These are phyloP conservation scores for Maccullochella peelii DNA, from an alignment of 2,113 vertebrate species.

Conservation along the genomic window DNA sequence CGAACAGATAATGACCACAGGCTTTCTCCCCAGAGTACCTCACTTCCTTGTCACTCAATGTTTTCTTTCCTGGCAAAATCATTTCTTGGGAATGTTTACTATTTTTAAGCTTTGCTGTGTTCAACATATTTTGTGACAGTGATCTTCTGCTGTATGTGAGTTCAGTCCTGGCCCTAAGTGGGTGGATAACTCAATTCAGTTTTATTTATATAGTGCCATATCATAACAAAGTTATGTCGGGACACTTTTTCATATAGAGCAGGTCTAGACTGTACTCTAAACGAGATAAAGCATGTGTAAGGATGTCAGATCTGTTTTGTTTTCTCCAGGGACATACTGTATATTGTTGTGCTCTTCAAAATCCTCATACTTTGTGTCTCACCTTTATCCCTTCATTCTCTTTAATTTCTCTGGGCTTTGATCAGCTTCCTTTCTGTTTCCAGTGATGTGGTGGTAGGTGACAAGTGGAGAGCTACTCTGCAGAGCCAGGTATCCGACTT, in stretches of 20 bases:
- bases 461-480: background rate
- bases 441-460: background rate
- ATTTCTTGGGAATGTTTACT: background rate
- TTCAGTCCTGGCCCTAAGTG: background rate
- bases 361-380: background rate
- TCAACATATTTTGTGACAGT: background rate
- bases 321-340: background rate
- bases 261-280: no score
- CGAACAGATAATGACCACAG: no score
- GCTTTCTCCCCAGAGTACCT: background rate
- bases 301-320: background rate
- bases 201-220: no score
- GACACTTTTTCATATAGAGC: no score
- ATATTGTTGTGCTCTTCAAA: background rate
- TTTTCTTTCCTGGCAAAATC: background rate
- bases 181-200: constrained; percentile 3
- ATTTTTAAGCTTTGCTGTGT: background rate
- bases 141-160: background rate
- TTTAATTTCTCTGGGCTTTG: background rate
- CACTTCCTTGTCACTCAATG: background rate
- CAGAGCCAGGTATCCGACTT: background rate
- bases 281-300: background rate
- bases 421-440: background rate
- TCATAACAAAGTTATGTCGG: no score
- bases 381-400: background rate